Evolutionary conservation across 2,797 vertebrate genomes (phyloP).

Genomic region (Halcyon badia): DNA sequence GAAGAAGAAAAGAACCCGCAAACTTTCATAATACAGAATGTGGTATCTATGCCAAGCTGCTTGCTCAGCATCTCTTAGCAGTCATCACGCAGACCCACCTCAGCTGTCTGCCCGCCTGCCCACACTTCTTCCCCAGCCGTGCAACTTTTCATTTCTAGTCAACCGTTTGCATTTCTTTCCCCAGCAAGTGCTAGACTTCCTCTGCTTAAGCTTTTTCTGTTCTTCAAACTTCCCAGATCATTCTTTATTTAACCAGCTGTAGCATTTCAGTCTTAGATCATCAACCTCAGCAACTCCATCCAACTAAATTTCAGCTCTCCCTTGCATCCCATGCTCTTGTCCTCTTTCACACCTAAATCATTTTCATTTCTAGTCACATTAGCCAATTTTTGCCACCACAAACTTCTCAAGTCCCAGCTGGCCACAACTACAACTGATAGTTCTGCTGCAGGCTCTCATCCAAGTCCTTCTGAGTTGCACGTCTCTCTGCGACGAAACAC

Average conservation of each 20-base stretch:
- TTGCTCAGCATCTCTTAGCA: background rate
- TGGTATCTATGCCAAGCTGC: background rate
- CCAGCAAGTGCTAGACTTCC: background rate
- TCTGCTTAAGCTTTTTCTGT: background rate
- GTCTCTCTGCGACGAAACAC: background rate
- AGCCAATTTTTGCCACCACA: background rate
- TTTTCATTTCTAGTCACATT: background rate
- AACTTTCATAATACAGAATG: background rate
- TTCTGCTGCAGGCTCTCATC: background rate
- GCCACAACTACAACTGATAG: background rate
- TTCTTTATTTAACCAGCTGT: background rate
- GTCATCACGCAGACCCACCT: background rate
- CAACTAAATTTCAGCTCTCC: background rate
- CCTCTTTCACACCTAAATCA: background rate
- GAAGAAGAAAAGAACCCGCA: background rate
- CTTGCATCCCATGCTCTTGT: background rate
- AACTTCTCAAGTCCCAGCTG: background rate
- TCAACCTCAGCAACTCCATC: background rate
- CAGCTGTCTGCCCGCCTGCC: background rate
- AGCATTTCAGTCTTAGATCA: background rate
- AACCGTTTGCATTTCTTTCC: background rate
- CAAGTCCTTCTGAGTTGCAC: background rate
- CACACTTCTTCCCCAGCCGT: background rate
- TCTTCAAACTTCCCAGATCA: background rate
- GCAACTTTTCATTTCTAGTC: background rate